Base-by-base conservation (phyloP, 2,888 invertebrate genomes). In the Coleophora deauratella region DNA sequence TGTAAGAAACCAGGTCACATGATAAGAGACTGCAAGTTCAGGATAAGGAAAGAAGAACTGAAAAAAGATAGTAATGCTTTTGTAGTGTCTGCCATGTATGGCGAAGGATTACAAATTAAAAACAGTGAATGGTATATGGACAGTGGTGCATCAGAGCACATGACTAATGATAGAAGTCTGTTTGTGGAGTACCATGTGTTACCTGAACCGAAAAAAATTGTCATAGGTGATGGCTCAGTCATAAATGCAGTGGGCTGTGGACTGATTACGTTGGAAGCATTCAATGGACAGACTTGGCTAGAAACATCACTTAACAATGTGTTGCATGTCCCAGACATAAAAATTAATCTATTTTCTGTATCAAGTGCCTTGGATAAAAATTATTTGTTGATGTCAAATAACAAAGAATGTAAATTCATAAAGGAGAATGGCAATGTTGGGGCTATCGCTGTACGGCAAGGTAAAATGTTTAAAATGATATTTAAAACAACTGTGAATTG, bases 261-360 rank as follows among this genome's bases (percentile, higher is more conserved):
- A 21, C 8, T 27, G 9, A 27, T 38, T 12, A n/a, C 7, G 10
- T 10, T 33, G 9, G 27, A 33, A 27, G 38, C 33, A 11, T 21
- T 11, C 8, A 33, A 46, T 34, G 49, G 49, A 2, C 27, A 9
- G 0, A 38, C 42, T 27, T 49, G 41, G 42, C 34, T 49, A 12
- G 27, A 44, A 1, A 43, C 46, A 9, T 37, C 39, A 14, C 35
- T 46, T 37, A 31, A 45, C 12, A 43, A 48, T 10, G 46, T 49
- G 0, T n/a, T 46, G 9, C 36, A 33, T 10, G 46, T 49, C 6
- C 45, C 45, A 1, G 42, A 45, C n/a, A 11, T 47, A 7, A 42
- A 40, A 27, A 34, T 30, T 8, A 46, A 48, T 11, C 13, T 48
- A 8, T 44, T 46, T 3, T 44, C 48, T 9, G 42, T 49, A 0